phyloP scores from a whole-genome alignment of 2,113 vertebrate genomes.

The Rhabdornis inornatus region DNA sequence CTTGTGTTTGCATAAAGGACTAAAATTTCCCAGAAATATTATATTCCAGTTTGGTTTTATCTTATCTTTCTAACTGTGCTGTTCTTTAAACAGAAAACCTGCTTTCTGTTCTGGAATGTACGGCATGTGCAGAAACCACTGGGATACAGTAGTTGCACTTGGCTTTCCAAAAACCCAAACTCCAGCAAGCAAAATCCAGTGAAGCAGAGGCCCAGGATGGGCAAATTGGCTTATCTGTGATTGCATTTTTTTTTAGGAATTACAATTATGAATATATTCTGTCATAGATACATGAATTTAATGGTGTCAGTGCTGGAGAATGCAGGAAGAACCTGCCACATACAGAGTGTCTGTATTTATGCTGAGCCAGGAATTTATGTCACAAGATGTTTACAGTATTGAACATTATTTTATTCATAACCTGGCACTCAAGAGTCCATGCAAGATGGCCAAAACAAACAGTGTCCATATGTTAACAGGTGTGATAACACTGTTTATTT shows the following conservation, averaged over 20 bases:
- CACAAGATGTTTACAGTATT: constrained; percentile 29
- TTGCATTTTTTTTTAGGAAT: background rate
- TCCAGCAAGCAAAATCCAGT: background rate
- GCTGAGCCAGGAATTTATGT: constrained; percentile 50
- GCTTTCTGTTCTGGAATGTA: background rate
- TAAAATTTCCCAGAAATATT: constrained; percentile 6
- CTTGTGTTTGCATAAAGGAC: background rate
- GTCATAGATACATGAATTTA: background rate
- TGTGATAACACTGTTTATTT: constrained; percentile 42
- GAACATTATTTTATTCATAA: constrained; percentile 31
- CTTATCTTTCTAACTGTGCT: background rate
- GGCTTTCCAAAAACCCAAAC: constrained; percentile 16
- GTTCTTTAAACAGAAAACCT: constrained; percentile 14
- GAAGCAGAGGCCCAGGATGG: background rate
- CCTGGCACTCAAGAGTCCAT: background rate
- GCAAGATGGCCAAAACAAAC: constrained; percentile 22
- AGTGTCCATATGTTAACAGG: constrained; percentile 41
- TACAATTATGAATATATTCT: background rate
- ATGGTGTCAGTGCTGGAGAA: constrained; percentile 15
- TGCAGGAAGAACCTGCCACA: constrained; percentile 10
- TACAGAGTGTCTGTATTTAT: constrained; percentile 11
- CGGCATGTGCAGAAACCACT: constrained; percentile 28
- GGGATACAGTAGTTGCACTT: constrained; percentile 24
- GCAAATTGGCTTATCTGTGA: background rate
- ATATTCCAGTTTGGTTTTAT: background rate